Conservation (phyloP, 2,797 vertebrate genomes). For the Channa striata region DNA sequence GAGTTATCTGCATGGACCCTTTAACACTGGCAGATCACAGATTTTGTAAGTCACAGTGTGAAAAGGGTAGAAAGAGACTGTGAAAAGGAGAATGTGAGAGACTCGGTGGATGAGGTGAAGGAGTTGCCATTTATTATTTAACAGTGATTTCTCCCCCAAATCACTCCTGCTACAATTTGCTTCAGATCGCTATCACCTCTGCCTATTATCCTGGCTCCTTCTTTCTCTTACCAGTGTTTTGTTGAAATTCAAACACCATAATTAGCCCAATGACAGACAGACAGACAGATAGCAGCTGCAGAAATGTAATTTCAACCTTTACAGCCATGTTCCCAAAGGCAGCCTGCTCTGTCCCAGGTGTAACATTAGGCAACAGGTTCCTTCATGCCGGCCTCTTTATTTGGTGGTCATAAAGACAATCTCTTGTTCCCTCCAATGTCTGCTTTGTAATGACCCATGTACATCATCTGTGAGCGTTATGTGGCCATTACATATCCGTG, state of each 20-base stretch:
- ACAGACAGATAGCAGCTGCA: slow-evolving; percentile 11
- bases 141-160: slow-evolving; percentile 16
- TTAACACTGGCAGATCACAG: slow-evolving; percentile 26
- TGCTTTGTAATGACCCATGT: slow-evolving; percentile 46
- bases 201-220: slow-evolving; percentile 3
- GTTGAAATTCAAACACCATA: slow-evolving; percentile 38
- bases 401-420: slow-evolving; percentile 28
- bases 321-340: slow-evolving; percentile 19
- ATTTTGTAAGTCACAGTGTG: slow-evolving; percentile 23
- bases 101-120: slow-evolving; percentile 31
- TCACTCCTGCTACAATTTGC: slow-evolving; percentile 23
- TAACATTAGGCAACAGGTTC: slow-evolving; percentile 42
- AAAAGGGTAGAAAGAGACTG: slow-evolving; percentile 25
- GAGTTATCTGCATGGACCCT: neutral
- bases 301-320: slow-evolving; percentile 56
- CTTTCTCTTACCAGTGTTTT: slow-evolving; percentile 22
- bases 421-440: slow-evolving; percentile 28
- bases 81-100: slow-evolving; percentile 26
- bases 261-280: slow-evolving; percentile 27
- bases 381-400: slow-evolving; percentile 32
- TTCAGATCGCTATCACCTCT: slow-evolving; percentile 22
- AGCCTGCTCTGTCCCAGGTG: slow-evolving; percentile 33
- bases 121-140: slow-evolving; percentile 44
- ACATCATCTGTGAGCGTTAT: slow-evolving; percentile 53
- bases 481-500: slow-evolving; percentile 23